phyloP scores from a whole-genome alignment of 2,888 invertebrate species.

The Drosophila peninsularis region DNA sequence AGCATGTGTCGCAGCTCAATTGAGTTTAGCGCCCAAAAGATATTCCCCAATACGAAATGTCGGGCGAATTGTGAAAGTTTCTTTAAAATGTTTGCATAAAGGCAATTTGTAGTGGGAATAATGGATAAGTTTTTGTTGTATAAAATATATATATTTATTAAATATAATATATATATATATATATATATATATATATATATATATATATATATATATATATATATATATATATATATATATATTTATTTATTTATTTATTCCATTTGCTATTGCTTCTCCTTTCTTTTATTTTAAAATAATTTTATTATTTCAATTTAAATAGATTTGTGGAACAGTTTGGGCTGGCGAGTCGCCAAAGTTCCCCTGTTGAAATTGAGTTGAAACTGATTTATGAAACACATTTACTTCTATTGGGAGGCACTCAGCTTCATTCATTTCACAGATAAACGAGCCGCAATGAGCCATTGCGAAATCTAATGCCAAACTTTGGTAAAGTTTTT shows the following conservation, averaged over 20 bases:
- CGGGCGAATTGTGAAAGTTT: constrained; percentile 5
- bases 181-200: neutral
- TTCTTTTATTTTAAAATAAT: neutral
- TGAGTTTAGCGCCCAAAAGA: neutral
- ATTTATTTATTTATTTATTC: too few species aligned
- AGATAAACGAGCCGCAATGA: constrained; percentile 72
- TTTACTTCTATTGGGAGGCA: constrained; percentile 21
- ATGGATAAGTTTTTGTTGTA: neutral
- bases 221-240: too few species aligned
- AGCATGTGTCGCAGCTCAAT: constrained; percentile 31
- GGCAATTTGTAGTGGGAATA: neutral
- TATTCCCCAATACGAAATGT: constrained; percentile 9
- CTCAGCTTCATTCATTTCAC: constrained; percentile 65
- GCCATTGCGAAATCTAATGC: constrained; percentile 65
- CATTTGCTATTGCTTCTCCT: neutral
- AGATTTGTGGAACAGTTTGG: neutral
- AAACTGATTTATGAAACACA: constrained; percentile 10
- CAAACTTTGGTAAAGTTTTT: constrained; percentile 65
- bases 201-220: too few species aligned
- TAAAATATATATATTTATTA: neutral
- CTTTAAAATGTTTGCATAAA: neutral
- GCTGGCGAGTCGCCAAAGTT: neutral
- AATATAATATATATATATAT: too few species aligned
- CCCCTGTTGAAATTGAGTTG: neutral
- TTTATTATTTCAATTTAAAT: neutral